Conservation (phyloP, 1,140 invertebrate genomes). For the Drosophila nigrodunni region DNA sequence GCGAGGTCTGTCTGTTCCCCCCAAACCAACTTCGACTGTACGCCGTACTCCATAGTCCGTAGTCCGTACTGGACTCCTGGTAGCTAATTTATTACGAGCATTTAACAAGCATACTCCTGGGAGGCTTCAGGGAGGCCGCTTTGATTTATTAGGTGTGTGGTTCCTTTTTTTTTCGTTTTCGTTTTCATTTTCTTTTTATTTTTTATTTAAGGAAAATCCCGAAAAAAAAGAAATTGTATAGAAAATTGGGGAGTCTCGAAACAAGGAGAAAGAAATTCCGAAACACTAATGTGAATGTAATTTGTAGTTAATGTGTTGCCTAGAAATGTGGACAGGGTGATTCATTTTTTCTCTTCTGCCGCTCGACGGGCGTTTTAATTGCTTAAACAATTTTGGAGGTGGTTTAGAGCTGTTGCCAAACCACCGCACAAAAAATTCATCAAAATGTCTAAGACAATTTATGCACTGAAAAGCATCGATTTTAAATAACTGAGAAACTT, state of each 20-base stretch:
- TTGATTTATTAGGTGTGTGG: slow-evolving; percentile 82
- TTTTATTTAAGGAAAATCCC: slow-evolving; percentile 39
- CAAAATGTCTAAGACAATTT: slow-evolving; percentile 32
- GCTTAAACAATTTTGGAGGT: slow-evolving; percentile 57
- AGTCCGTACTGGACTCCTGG: slow-evolving; percentile 14
- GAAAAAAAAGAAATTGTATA: background rate
- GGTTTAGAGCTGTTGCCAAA: background rate
- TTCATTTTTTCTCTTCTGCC: background rate
- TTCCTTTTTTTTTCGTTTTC: slow-evolving; percentile 5
- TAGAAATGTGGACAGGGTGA: slow-evolving; percentile 41
- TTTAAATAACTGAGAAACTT: too few species aligned
- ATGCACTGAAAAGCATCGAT: slow-evolving; percentile 7
- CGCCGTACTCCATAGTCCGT: slow-evolving; percentile 1
- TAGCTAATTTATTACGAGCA: slow-evolving; percentile 81
- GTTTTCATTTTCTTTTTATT: slow-evolving; percentile 12
- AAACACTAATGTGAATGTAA: slow-evolving; percentile 82
- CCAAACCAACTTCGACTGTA: too few species aligned
- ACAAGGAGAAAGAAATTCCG: slow-evolving; percentile 57
- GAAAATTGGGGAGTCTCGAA: slow-evolving; percentile 12
- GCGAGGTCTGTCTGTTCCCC: slow-evolving; percentile 7
- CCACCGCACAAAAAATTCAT: slow-evolving; percentile 1
- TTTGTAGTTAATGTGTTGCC: slow-evolving; percentile 80
- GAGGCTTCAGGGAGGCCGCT: slow-evolving; percentile 69
- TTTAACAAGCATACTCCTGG: slow-evolving; percentile 80
- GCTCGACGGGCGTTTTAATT: slow-evolving; percentile 61